A percentile compares a stretch with the other conserved stretches of the same genome.
Evolutionary conservation across 2,888 invertebrate species (phyloP).

Genomic region (Rhyacophila evoluta): DNA sequence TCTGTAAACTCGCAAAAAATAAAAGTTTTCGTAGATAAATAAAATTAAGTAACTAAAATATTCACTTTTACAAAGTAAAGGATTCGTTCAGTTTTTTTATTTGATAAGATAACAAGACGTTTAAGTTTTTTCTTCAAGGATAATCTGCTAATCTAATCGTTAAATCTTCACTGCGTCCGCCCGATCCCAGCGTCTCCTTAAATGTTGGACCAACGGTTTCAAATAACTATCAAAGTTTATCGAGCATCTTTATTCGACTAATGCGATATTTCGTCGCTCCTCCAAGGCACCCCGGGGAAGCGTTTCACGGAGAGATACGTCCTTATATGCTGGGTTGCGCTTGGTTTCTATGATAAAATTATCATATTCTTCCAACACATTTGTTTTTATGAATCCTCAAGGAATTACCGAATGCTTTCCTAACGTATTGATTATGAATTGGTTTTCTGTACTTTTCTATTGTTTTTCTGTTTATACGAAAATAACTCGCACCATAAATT

Average conservation of each 20-base stretch:
- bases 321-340: slow-evolving; percentile 1
- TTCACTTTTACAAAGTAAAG: not conserved
- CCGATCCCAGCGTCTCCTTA: slow-evolving; percentile 2
- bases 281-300: slow-evolving; percentile 32
- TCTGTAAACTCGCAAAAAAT: no score
- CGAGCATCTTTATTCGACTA: slow-evolving; percentile 44
- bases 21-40: no score
- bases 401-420: slow-evolving; percentile 46
- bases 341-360: slow-evolving; percentile 46
- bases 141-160: slow-evolving; percentile 6
- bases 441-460: not conserved
- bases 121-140: not conserved
- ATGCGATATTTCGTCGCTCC: slow-evolving; percentile 47
- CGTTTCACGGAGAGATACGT: slow-evolving; percentile 11
- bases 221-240: slow-evolving; percentile 44
- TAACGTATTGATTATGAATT: slow-evolving; percentile 28
- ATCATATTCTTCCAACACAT: slow-evolving; percentile 51
- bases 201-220: slow-evolving; percentile 24
- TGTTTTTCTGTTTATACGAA: slow-evolving; percentile 23
- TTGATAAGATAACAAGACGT: not conserved
- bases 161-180: not conserved
- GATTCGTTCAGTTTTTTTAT: not conserved
- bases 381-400: slow-evolving; percentile 51
- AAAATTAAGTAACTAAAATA: not conserved
- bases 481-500: not conserved